Evolutionary conservation across 2,113 vertebrate species (phyloP).

Genomic region (Pollachius pollachius): DNA sequence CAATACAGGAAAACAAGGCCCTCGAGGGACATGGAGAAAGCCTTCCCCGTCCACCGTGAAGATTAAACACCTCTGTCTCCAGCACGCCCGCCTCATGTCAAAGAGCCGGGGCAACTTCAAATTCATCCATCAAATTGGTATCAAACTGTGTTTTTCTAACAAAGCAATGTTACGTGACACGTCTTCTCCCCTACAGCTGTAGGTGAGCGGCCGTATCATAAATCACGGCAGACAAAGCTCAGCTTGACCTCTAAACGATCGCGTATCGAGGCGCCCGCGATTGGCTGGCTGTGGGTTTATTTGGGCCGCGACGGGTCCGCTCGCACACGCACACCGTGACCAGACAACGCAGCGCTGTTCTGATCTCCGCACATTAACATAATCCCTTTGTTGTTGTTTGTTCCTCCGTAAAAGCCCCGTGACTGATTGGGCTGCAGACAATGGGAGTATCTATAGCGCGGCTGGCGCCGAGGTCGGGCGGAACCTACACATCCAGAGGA

Average conservation of each 20-base stretch:
- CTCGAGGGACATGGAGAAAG: constrained; percentile 70
- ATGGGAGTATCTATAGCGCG: background rate
- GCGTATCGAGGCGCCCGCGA: constrained; percentile 68
- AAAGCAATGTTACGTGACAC: constrained; percentile 75
- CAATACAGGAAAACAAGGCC: constrained; percentile 77
- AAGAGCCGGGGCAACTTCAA: constrained; percentile 69
- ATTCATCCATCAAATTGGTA: constrained; percentile 78
- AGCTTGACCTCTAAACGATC: constrained; percentile 95
- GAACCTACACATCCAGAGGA: background rate
- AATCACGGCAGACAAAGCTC: constrained; percentile 92
- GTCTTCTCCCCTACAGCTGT: constrained; percentile 82
- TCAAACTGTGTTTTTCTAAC: constrained; percentile 79
- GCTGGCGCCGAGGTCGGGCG: background rate
- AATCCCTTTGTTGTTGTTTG: background rate
- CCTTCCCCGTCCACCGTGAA: constrained; percentile 69
- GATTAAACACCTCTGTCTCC: constrained; percentile 79
- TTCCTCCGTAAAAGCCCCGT: background rate
- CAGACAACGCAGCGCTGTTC: constrained; percentile 76
- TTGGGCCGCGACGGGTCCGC: constrained; percentile 82
- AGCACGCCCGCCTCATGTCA: constrained; percentile 71
- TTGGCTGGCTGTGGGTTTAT: constrained; percentile 66
- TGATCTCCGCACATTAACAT: background rate
- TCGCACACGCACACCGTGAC: constrained; percentile 76
- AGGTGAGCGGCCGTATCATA: constrained; percentile 90
- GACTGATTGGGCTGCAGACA: background rate